Evolutionary conservation across 2,113 vertebrate genomes (phyloP).

Genomic region (Chlorodrepanis virens): DNA sequence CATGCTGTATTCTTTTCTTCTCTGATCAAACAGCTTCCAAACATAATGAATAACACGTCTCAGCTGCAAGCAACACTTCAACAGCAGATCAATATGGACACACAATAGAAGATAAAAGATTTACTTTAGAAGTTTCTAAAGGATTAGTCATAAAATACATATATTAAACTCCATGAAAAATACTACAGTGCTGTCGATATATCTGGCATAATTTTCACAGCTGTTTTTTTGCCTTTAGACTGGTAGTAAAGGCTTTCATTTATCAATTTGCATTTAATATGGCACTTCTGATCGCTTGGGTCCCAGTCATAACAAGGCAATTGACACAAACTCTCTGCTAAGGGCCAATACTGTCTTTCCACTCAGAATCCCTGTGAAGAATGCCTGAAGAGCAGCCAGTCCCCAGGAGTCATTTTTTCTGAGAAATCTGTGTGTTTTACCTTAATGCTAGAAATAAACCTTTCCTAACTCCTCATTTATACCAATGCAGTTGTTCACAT

Average conservation of each 20-base stretch:
- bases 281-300: neutral
- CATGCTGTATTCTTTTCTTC: neutral
- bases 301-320: neutral
- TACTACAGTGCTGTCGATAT: neutral
- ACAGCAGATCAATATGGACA: neutral
- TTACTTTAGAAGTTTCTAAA: neutral
- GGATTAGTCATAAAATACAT: neutral
- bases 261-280: constrained; percentile 8
- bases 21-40: neutral
- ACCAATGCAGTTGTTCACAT: neutral
- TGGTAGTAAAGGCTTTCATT: neutral
- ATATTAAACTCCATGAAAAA: neutral
- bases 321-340: neutral
- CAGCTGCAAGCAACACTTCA: neutral
- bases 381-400: neutral
- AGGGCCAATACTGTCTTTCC: neutral
- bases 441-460: neutral
- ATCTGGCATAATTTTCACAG: neutral
- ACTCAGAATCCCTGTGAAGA: neutral
- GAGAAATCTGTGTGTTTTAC: neutral
- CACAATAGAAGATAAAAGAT: neutral
- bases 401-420: neutral
- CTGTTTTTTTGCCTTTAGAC: neutral
- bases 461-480: neutral
- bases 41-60: neutral